Evolutionary conservation across 2,797 vertebrate genomes (phyloP).

Genomic region (Hypotaenidia philippensis): DNA sequence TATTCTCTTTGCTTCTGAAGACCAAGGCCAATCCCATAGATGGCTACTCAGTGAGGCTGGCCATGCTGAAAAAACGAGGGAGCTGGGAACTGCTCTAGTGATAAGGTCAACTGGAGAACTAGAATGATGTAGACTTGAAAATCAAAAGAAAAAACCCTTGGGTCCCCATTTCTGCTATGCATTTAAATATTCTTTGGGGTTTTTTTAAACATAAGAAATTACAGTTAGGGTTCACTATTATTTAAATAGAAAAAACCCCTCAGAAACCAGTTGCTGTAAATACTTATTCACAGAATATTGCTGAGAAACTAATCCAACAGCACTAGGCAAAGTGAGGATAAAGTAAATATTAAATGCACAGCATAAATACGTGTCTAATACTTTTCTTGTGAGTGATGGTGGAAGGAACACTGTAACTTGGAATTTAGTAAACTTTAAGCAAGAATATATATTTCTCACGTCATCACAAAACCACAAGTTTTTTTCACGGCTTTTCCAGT

Average conservation of each 20-base stretch:
- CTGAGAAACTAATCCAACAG: not conserved
- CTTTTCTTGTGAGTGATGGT: not conserved
- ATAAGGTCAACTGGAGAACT: not conserved
- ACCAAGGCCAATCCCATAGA: not conserved
- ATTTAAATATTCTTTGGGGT: not conserved
- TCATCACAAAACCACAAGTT: not conserved
- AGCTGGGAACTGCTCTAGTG: not conserved
- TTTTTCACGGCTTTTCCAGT: not conserved
- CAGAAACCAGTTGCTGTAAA: not conserved
- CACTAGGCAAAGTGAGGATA: not conserved
- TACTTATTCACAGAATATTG: not conserved
- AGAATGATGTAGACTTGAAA: not conserved
- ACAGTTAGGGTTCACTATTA: not conserved
- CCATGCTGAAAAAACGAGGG: fast-evolving
- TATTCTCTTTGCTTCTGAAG: not conserved
- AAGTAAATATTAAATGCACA: not conserved
- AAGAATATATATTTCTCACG: not conserved
- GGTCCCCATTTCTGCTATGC: not conserved
- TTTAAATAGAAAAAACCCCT: not conserved
- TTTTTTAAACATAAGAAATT: not conserved
- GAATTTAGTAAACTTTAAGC: not conserved
- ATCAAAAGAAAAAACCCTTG: not conserved
- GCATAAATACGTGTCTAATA: not conserved
- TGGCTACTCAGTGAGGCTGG: fast-evolving
- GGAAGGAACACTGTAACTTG: not conserved